phyloP scores from a whole-genome alignment of 2,888 invertebrate genomes.

The Eudemis profundana region DNA sequence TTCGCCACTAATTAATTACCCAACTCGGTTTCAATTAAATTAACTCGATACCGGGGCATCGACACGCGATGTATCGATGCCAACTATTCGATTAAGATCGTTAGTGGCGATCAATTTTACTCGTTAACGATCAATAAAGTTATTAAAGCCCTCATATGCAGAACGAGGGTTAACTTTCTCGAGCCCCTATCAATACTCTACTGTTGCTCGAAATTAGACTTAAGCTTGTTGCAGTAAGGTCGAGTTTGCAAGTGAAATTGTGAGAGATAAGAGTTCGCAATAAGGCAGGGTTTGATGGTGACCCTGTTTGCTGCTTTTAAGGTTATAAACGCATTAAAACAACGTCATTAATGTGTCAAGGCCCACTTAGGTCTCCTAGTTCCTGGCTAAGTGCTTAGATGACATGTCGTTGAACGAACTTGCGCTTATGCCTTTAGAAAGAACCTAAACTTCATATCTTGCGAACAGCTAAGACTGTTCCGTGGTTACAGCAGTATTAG shows the following conservation, averaged over 20 bases:
- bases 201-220: not conserved
- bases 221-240: not conserved
- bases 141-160: constrained; percentile 66
- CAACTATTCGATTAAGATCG: constrained; percentile 80
- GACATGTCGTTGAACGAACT: no score
- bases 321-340: constrained; percentile 32
- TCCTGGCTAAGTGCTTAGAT: no score
- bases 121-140: constrained; percentile 77
- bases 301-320: not conserved
- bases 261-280: not conserved
- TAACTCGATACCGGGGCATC: constrained; percentile 79
- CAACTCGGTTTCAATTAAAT: constrained; percentile 83
- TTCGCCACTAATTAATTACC: constrained; percentile 84
- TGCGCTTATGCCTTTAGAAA: no score
- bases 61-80: constrained; percentile 78
- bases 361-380: constrained; percentile 3
- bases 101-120: constrained; percentile 79
- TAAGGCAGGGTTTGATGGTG: not conserved
- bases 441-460: no score
- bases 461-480: no score
- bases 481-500: no score
- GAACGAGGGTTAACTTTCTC: constrained; percentile 38
- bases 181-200: not conserved
- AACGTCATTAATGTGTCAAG: constrained; percentile 12
- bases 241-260: not conserved